These are phyloP conservation scores for Rhea americana DNA, from an alignment of 2,113 vertebrate species.

Conservation along the genomic window DNA sequence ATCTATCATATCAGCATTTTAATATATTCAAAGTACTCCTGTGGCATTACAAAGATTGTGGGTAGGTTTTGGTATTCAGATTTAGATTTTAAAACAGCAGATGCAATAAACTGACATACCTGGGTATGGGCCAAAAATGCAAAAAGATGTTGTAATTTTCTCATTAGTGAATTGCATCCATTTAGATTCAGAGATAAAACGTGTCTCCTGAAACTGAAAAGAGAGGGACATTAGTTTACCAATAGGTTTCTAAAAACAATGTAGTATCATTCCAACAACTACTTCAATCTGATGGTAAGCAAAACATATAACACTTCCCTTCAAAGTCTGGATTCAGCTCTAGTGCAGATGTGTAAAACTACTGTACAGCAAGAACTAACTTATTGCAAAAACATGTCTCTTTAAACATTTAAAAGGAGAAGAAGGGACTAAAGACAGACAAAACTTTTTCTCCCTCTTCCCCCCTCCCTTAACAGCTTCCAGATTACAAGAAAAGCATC, in stretches of 20 bases:
- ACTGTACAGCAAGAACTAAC: not conserved
- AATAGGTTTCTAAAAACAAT: not conserved
- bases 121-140: conserved; percentile 97
- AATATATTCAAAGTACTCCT: not conserved
- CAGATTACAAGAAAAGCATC: not conserved
- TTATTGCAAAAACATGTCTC: not conserved
- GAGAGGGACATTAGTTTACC: not conserved
- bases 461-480: not conserved
- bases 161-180: conserved; percentile 90
- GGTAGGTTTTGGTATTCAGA: not conserved
- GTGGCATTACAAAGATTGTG: not conserved
- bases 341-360: not conserved
- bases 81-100: not conserved
- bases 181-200: conserved; percentile 92
- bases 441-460: fast-evolving
- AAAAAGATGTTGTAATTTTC: conserved; percentile 95
- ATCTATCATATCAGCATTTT: not conserved
- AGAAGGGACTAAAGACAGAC: not conserved
- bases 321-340: not conserved
- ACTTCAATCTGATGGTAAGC: not conserved
- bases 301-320: not conserved
- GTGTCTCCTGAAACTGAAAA: conserved; percentile 90
- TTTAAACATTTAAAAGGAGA: not conserved
- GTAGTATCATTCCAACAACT: not conserved
- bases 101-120: conserved; percentile 74